Evolutionary conservation across 2,888 invertebrate genomes (phyloP).

Genomic region (Meandrusa payeni): DNA sequence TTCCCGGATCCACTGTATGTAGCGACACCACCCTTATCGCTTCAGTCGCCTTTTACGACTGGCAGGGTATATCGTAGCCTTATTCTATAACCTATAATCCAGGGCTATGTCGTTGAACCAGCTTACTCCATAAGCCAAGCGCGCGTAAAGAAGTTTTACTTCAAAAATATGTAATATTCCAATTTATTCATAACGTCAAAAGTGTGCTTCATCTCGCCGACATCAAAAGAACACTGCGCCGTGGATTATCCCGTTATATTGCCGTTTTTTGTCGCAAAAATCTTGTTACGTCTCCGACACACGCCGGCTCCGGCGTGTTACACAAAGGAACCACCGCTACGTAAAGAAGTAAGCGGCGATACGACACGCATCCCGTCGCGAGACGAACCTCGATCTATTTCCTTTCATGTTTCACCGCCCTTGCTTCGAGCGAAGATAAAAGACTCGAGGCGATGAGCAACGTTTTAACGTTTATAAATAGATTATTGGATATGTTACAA

Average conservation of each 20-base stretch:
- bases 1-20: no score
- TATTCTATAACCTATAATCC: no score
- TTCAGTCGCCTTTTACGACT: no score
- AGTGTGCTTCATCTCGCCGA: no score
- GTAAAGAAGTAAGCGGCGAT: no score
- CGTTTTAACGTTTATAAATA: background rate
- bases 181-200: no score
- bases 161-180: no score
- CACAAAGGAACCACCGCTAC: background rate
- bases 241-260: background rate
- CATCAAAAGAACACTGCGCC: background rate
- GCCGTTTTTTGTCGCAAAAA: background rate
- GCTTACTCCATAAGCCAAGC: no score
- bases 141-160: no score
- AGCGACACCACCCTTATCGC: no score
- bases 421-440: background rate
- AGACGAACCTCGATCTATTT: background rate
- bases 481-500: conserved; percentile 2
- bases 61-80: no score
- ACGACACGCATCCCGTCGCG: conserved; percentile 3
- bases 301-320: background rate
- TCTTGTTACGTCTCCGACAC: background rate
- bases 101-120: no score
- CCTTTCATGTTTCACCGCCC: background rate
- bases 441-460: background rate